phyloP scores from a whole-genome alignment of 2,797 vertebrate genomes.

The Sebastes oblongus region DNA sequence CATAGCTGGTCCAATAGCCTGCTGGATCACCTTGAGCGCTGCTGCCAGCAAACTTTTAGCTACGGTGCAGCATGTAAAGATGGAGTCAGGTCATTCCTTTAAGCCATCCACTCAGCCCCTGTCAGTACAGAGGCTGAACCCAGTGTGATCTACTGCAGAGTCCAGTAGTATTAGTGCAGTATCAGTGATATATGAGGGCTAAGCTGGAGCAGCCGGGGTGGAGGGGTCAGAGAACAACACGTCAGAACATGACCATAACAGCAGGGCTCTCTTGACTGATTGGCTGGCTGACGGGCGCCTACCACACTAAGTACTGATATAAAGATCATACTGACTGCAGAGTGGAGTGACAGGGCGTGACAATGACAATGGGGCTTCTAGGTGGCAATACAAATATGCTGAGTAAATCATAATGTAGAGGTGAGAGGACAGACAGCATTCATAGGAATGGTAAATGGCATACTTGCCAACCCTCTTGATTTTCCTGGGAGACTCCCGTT shows the following conservation, averaged over 20 bases:
- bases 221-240: constrained; percentile 49
- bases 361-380: background rate
- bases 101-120: constrained; percentile 35
- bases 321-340: constrained; percentile 26
- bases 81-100: constrained; percentile 28
- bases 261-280: constrained; percentile 45
- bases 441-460: background rate
- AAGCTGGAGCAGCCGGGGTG: constrained; percentile 33
- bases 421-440: background rate
- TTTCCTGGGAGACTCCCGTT: no score
- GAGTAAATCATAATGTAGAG: constrained; percentile 16
- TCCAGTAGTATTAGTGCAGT: constrained; percentile 43
- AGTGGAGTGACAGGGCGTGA: constrained; percentile 17
- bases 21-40: background rate
- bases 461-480: no score
- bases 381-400: background rate
- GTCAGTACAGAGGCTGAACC: constrained; percentile 21
- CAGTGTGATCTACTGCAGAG: constrained; percentile 38
- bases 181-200: constrained; percentile 57
- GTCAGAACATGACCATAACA: constrained; percentile 29
- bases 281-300: constrained; percentile 37
- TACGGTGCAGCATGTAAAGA: constrained; percentile 2
- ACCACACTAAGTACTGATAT: constrained; percentile 18
- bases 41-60: constrained; percentile 4
- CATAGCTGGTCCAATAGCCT: background rate